These are phyloP conservation scores for Timema podura DNA, from an alignment of 2,888 invertebrate species.

Conservation along the genomic window DNA sequence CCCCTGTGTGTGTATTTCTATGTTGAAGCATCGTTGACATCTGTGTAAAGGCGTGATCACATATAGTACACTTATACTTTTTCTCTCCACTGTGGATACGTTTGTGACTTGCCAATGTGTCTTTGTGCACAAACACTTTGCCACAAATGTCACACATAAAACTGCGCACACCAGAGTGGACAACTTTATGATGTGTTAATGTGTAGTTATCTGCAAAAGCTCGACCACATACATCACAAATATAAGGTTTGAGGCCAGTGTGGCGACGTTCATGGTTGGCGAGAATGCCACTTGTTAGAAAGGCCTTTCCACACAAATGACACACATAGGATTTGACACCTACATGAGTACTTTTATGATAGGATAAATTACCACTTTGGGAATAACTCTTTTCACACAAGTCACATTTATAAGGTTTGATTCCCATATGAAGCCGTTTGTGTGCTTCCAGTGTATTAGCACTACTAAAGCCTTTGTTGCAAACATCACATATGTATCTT, in stretches of 20 bases:
- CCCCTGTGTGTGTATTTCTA: constrained; percentile 24
- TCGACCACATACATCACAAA: constrained; percentile 24
- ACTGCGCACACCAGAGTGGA: constrained; percentile 24
- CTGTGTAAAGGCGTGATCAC: constrained; percentile 24
- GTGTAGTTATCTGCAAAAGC: constrained; percentile 23
- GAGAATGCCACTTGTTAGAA: constrained; percentile 23
- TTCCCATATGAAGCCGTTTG: constrained; percentile 23
- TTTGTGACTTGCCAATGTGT: constrained; percentile 23
- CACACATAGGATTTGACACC: constrained; percentile 23
- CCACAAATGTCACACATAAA: constrained; percentile 27
- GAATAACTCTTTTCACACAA: constrained; percentile 22
- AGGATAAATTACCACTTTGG: constrained; percentile 23
- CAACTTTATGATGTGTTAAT: constrained; percentile 23
- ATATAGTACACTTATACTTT: constrained; percentile 22
- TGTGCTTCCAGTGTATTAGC: constrained; percentile 19
- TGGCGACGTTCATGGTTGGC: constrained; percentile 26
- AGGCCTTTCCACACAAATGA: constrained; percentile 26
- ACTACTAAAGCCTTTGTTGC: constrained; percentile 24
- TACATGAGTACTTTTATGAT: constrained; percentile 24
- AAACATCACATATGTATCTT: constrained; percentile 21
- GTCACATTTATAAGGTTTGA: constrained; percentile 24
- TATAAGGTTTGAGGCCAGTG: constrained; percentile 22
- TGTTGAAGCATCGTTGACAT: constrained; percentile 26
- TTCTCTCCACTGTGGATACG: constrained; percentile 27
- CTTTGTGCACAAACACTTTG: constrained; percentile 22